Conservation (phyloP, 2,888 invertebrate species). For the Loripinus fragilis region DNA sequence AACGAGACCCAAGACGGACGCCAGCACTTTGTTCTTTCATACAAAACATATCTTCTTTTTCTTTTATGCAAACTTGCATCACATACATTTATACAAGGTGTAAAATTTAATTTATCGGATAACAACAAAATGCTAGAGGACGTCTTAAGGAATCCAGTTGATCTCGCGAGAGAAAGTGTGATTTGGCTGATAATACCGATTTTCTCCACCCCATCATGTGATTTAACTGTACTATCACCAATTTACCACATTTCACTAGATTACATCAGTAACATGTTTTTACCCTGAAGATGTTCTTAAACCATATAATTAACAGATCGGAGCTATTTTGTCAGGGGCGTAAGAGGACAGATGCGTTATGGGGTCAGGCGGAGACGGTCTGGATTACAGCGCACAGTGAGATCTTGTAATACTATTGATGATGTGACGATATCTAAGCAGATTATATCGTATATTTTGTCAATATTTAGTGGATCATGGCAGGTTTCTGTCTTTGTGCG, state of each 20-base stretch:
- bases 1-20: too few species aligned
- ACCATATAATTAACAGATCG: slow-evolving; percentile 3
- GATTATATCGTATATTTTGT: slow-evolving; percentile 8
- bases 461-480: not conserved
- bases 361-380: slow-evolving; percentile 1
- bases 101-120: slow-evolving; percentile 10
- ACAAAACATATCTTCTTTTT: too few species aligned
- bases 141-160: not conserved
- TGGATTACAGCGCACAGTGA: slow-evolving; percentile 33
- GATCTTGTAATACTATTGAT: slow-evolving; percentile 12
- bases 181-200: slow-evolving; percentile 15
- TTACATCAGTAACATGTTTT: slow-evolving; percentile 29
- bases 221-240: slow-evolving; percentile 26
- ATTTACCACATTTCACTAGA: slow-evolving; percentile 12
- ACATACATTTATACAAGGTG: not conserved
- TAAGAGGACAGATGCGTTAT: slow-evolving; percentile 13
- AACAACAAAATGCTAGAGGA: not conserved
- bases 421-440: not conserved
- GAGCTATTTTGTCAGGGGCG: not conserved
- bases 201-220: slow-evolving; percentile 24
- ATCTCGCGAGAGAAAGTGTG: slow-evolving; percentile 14
- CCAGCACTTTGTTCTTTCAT: too few species aligned
- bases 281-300: not conserved
- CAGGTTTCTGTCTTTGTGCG: not conserved
- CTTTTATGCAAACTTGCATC: not conserved